A percentile compares a stretch with the other conserved stretches of the same genome.
Conservation (phyloP, 1,140 invertebrate genomes). For the Meloidogyne chitwoodi region DNA sequence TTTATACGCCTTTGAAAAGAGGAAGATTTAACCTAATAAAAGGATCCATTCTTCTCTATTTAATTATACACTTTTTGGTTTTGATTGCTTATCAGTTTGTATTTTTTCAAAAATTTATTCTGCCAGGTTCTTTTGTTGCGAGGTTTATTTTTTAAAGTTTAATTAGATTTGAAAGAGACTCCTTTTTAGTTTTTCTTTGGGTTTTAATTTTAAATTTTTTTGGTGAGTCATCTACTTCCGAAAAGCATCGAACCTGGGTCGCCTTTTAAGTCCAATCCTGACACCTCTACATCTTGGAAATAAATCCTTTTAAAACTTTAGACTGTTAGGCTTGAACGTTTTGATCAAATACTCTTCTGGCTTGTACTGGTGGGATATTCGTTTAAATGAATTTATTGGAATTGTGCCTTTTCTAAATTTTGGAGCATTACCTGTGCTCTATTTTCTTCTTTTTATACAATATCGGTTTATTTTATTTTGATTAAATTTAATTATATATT, state of each 20-base stretch:
- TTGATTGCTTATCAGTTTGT: slow-evolving; percentile 54
- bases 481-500: background rate
- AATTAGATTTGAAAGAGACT: background rate
- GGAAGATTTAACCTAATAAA: slow-evolving; percentile 51
- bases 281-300: too few relatives aligned
- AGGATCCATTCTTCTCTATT: slow-evolving; percentile 35
- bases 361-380: slow-evolving; percentile 42
- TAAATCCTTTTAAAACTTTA: slow-evolving; percentile 14
- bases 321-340: slow-evolving; percentile 42
- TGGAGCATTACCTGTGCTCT: slow-evolving; percentile 34
- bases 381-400: slow-evolving; percentile 9
- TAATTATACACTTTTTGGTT: slow-evolving; percentile 45
- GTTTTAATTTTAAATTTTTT: too few relatives aligned
- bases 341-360: slow-evolving; percentile 36
- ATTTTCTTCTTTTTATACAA: slow-evolving; percentile 44
- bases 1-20: slow-evolving; percentile 52
- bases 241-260: too few relatives aligned
- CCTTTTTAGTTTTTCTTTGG: too few relatives aligned
- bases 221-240: too few relatives aligned
- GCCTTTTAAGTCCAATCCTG: too few relatives aligned
- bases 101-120: slow-evolving; percentile 40
- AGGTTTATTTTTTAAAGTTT: slow-evolving; percentile 32
- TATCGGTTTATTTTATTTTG: slow-evolving; percentile 24
- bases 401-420: slow-evolving; percentile 53
- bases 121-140: slow-evolving; percentile 25